Evolutionary conservation across 2,888 invertebrate species (phyloP).

Genomic region (Drosophila subquinaria): DNA sequence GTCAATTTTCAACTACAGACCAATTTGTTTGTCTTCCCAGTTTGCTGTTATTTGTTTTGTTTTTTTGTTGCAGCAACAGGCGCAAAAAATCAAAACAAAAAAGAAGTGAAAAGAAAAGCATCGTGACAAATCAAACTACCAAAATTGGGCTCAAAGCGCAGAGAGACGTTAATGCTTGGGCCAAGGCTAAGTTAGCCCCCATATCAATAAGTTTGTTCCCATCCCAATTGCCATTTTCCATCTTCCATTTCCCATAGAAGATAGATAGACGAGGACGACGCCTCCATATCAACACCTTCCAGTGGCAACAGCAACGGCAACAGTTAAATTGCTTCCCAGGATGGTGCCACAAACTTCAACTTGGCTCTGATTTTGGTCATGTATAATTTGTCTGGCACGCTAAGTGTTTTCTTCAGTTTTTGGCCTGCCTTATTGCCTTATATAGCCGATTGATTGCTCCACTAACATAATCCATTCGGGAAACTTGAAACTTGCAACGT

Average conservation of each 20-base stretch:
- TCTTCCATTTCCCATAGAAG: constrained; percentile 18
- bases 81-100: constrained; percentile 48
- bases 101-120: constrained; percentile 55
- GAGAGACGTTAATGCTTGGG: constrained; percentile 24
- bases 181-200: constrained; percentile 61
- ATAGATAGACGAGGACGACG: constrained; percentile 42
- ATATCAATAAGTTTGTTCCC: constrained; percentile 75
- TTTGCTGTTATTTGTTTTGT: constrained; percentile 30
- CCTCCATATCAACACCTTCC: constrained; percentile 65
- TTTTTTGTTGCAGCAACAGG: constrained; percentile 35
- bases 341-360: constrained; percentile 53
- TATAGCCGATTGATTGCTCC: constrained; percentile 83
- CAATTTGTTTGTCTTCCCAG: constrained; percentile 84
- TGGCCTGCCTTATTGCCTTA: constrained; percentile 75
- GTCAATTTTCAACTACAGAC: constrained; percentile 85
- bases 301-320: neutral
- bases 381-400: constrained; percentile 73
- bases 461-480: constrained; percentile 71
- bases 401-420: constrained; percentile 76
- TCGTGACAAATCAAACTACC: constrained; percentile 86
- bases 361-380: constrained; percentile 66
- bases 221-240: constrained; percentile 6
- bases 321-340: constrained; percentile 61
- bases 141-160: constrained; percentile 80
- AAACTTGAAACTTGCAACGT: constrained; percentile 43